Percentiles rank a stretch among this genome's conserved stretches.
These are phyloP conservation scores for Nannoperca australis DNA, from an alignment of 2,797 vertebrate species.

Conservation along the genomic window DNA sequence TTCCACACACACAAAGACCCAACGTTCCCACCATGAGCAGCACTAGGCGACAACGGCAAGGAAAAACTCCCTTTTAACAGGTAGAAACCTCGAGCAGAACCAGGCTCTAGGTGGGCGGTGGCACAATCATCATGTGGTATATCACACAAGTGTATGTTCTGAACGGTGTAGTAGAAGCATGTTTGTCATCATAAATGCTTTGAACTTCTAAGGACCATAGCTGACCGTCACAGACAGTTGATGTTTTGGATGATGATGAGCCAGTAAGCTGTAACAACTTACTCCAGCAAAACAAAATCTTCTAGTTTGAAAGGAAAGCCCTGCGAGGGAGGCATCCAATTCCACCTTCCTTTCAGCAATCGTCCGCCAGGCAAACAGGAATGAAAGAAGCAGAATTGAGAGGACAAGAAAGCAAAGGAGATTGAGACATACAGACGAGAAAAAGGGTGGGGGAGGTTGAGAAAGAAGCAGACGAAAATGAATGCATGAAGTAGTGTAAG, in stretches of 20 bases:
- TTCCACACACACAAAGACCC: too few species aligned
- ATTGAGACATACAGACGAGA: constrained; percentile 66
- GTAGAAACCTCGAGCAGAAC: too few species aligned
- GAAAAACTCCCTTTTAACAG: too few species aligned
- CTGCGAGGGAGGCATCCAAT: constrained; percentile 75
- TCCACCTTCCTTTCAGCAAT: constrained; percentile 76
- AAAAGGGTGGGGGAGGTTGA: constrained; percentile 16
- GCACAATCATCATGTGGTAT: neutral
- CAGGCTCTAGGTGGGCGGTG: too few species aligned
- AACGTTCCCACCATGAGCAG: too few species aligned
- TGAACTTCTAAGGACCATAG: constrained; percentile 35
- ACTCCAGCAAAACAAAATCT: constrained; percentile 73
- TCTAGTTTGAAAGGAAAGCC: constrained; percentile 73
- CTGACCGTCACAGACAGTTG: constrained; percentile 54
- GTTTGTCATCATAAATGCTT: constrained; percentile 32
- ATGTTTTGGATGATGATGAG: constrained; percentile 65
- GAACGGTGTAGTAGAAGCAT: neutral
- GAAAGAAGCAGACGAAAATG: constrained; percentile 25
- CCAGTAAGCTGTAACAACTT: constrained; percentile 71
- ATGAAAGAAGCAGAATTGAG: constrained; percentile 71
- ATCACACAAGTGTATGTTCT: neutral
- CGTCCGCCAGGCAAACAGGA: constrained; percentile 57
- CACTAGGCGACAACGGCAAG: too few species aligned
- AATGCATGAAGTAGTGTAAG: constrained; percentile 53
- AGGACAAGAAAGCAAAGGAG: constrained; percentile 69